Evolutionary conservation across 2,888 invertebrate genomes (phyloP).

Genomic region (Chalcosyrphus nemorum): DNA sequence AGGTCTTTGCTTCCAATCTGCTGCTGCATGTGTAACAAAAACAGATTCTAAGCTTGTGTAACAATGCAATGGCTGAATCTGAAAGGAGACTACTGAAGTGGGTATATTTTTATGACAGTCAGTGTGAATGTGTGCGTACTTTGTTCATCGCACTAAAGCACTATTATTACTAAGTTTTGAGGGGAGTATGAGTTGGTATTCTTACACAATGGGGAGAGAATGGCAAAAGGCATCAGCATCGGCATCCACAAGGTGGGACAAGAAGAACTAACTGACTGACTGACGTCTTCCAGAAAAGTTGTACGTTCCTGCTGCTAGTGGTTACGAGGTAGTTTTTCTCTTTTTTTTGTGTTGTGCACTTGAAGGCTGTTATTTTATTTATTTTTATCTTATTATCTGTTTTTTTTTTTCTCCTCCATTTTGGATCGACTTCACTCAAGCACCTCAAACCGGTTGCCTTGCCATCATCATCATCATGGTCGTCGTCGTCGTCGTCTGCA

Average conservation of each 20-base stretch:
- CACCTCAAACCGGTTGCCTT: slow-evolving; percentile 64
- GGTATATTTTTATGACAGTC: background rate
- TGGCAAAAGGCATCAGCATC: too few relatives aligned
- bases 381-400: slow-evolving; percentile 52
- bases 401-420: slow-evolving; percentile 45
- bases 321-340: slow-evolving; percentile 12
- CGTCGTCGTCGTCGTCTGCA: background rate
- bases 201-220: background rate
- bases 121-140: background rate
- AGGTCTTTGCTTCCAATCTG: slow-evolving; percentile 28
- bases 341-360: slow-evolving; percentile 15
- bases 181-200: slow-evolving; percentile 19
- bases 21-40: slow-evolving; percentile 16
- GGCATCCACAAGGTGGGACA: slow-evolving; percentile 21
- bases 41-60: slow-evolving; percentile 42
- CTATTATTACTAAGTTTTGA: slow-evolving; percentile 26
- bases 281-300: slow-evolving; percentile 34
- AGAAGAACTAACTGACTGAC: slow-evolving; percentile 31
- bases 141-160: slow-evolving; percentile 5
- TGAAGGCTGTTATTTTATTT: slow-evolving; percentile 60
- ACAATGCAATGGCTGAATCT: slow-evolving; percentile 20
- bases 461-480: slow-evolving; percentile 30
- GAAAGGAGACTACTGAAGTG: slow-evolving; percentile 29
- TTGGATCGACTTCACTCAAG: slow-evolving; percentile 60
- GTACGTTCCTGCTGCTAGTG: background rate